Percentiles rank a stretch among this genome's conserved stretches.
phyloP scores from a whole-genome alignment of 2,113 vertebrate species.

The Urocynchramus pylzowi region DNA sequence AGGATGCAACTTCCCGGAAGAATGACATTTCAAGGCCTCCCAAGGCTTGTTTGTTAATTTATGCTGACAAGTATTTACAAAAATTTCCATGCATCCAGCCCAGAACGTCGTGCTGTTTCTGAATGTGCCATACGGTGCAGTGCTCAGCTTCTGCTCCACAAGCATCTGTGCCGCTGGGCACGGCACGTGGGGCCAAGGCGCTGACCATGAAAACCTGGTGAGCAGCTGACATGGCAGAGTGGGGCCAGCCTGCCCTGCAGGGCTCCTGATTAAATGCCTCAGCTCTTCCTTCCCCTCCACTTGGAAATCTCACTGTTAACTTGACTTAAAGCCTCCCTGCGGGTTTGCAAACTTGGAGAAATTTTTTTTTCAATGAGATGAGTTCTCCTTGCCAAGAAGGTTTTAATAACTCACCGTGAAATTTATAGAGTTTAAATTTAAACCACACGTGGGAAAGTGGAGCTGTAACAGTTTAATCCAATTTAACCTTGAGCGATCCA shows the following conservation, averaged over 20 bases:
- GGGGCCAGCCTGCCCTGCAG: background rate
- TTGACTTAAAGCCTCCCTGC: background rate
- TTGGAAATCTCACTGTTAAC: background rate
- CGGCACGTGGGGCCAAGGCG: background rate
- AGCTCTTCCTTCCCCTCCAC: background rate
- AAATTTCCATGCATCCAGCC: background rate
- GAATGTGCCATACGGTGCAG: accelerated
- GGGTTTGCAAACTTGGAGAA: conserved; percentile 10
- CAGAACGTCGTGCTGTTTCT: background rate
- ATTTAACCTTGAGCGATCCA: conserved; percentile 19
- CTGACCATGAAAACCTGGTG: background rate
- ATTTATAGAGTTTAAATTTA: conserved; percentile 52
- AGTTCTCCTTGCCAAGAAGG: conserved; percentile 34
- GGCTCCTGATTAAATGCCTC: background rate
- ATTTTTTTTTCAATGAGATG: background rate
- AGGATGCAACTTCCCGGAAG: background rate
- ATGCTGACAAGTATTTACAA: background rate
- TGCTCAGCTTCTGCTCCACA: background rate
- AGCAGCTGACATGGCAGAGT: background rate
- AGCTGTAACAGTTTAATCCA: conserved; percentile 50
- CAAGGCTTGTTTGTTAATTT: background rate
- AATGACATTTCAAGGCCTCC: background rate
- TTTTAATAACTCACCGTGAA: conserved; percentile 63
- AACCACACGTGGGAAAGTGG: conserved; percentile 59
- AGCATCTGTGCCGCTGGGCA: background rate